Percentiles rank a stretch among this genome's conserved stretches.
Conservation (phyloP, 1,140 invertebrate species). For the Mactra quadrangularis region DNA sequence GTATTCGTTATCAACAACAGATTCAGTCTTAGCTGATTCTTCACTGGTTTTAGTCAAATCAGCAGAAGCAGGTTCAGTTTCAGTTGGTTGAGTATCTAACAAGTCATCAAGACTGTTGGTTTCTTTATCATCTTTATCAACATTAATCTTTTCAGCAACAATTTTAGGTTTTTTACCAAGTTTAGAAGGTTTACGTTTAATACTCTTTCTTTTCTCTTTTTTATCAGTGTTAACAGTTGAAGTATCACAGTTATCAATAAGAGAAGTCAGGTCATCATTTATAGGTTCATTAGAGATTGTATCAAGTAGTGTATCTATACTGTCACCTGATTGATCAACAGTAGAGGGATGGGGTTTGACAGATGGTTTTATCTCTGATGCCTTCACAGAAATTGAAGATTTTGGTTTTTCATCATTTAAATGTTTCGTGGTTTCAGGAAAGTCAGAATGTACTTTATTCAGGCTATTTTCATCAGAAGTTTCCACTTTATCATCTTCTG, state of each 20-base stretch:
- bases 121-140: too few species aligned
- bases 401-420: neutral
- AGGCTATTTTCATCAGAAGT: too few species aligned
- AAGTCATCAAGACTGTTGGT: conserved; percentile 35
- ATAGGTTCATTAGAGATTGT: neutral
- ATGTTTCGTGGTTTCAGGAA: neutral
- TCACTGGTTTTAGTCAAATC: conserved; percentile 38
- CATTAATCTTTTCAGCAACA: neutral
- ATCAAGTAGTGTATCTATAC: neutral
- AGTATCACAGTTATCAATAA: neutral
- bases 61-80: conserved; percentile 34
- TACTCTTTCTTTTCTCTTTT: neutral
- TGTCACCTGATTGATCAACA: conserved; percentile 22
- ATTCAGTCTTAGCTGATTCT: too few species aligned
- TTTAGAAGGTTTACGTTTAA: neutral
- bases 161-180: neutral
- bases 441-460: neutral
- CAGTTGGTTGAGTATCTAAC: conserved; percentile 36
- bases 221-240: neutral
- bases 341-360: neutral
- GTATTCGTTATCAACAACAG: too few species aligned
- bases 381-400: neutral
- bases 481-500: too few species aligned
- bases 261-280: conserved; percentile 27
- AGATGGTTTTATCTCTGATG: neutral